Evolutionary conservation across 2,797 vertebrate species (phyloP), one percentile per base, ranked within the genome.

Genomic region (Vipera latastei): DNA sequence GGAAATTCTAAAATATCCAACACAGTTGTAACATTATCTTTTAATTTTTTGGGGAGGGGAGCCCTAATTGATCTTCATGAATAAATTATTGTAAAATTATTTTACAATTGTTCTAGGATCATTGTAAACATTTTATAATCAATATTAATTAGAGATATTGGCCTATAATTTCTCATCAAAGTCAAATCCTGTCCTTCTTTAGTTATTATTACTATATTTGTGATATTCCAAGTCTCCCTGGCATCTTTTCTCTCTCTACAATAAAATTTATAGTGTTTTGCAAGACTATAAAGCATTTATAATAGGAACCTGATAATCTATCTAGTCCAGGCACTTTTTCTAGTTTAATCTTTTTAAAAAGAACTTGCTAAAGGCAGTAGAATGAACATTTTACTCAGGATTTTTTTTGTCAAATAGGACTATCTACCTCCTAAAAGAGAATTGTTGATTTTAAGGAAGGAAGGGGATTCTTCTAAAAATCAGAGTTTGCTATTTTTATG

Each of bases 321-420:
- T 38, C 16, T 18, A 73, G 16, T 73, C n/a, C n/a, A 38, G 2
- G 2, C n/a, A 73, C 65, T 73, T 73, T 73, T 73, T 73, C 14
- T 73, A 6, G 6, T 38, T 38, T 38, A 73, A 38, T 18, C 1
- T 38, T 73, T 38, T 88, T 59, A 28, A 83, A 53, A 90, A 38
- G n/a, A 20, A 65, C 88, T 86, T 92, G 32, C 92, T 92, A 88
- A 94, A 93, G 89, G 88, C 38, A 83, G 4, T 59, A 85, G 92
- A 85, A 85, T 48, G 63, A 90, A 32, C 26, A 88, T 22, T 22
- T 85, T 78, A 69, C 60, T 85, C 26, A 25, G 61, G 69, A 9
- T 48, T 91, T 89, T 91, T 89, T 85, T 89, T 92, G 85, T 93
- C 86, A 89, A 90, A 90, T 53, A 69, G 90, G 89, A 56, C 13